These are phyloP conservation scores for Opisthocomus hoazin DNA, from an alignment of 2,113 vertebrate species.

Conservation along the genomic window DNA sequence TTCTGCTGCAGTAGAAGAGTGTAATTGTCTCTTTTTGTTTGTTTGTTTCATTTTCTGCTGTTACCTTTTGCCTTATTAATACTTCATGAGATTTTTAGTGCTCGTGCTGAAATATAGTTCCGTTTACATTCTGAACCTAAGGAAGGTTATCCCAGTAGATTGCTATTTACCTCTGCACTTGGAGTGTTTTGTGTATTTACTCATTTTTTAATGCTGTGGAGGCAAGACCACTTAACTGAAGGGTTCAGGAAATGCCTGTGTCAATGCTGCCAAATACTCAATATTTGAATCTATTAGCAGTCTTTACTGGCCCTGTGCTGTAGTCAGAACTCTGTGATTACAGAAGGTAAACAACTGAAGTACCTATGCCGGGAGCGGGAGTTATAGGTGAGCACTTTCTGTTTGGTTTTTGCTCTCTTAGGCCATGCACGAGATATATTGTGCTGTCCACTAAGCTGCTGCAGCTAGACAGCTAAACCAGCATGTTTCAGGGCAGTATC, in stretches of 20 bases:
- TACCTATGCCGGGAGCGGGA: not conserved
- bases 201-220: not conserved
- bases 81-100: not conserved
- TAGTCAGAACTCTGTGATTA: not conserved
- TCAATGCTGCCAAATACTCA: not conserved
- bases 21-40: not conserved
- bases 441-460: not conserved
- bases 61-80: not conserved
- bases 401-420: not conserved
- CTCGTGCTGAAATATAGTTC: not conserved
- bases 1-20: not conserved
- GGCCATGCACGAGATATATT: not conserved
- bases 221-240: not conserved
- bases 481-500: conserved; percentile 13
- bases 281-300: not conserved
- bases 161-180: not conserved
- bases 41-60: not conserved
- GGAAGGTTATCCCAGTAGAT: not conserved
- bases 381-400: not conserved
- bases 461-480: conserved; percentile 24
- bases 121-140: not conserved
- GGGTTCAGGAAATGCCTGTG: not conserved
- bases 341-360: not conserved
- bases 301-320: not conserved
- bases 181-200: not conserved